A percentile compares a stretch with the other conserved stretches of the same genome.
phyloP scores from a whole-genome alignment of 2,888 invertebrate genomes.

The Linyphia triangularis region DNA sequence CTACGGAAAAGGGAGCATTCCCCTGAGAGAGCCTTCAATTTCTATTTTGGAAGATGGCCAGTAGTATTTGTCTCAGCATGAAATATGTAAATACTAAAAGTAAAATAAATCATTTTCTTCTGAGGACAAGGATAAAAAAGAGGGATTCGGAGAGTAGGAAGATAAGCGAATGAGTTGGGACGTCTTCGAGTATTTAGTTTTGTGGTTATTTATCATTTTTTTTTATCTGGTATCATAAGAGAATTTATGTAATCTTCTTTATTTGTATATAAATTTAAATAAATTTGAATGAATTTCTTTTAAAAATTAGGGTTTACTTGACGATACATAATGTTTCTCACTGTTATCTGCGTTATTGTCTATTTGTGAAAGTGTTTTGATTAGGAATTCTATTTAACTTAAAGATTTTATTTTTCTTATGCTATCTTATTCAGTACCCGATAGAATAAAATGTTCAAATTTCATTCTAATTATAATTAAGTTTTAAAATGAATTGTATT shows the following conservation, averaged over 20 bases:
- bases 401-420: too few species aligned
- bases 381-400: too few species aligned
- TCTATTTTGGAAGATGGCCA: slow-evolving; percentile 49
- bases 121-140: background rate
- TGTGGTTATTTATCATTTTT: background rate
- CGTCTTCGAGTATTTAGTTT: background rate
- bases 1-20: slow-evolving; percentile 4
- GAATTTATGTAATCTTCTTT: too few species aligned
- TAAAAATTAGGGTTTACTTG: background rate
- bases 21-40: slow-evolving; percentile 31
- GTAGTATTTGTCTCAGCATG: slow-evolving; percentile 38
- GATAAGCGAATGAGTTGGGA: background rate
- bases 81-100: slow-evolving; percentile 53
- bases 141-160: background rate
- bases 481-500: too few species aligned
- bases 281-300: background rate
- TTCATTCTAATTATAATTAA: too few species aligned
- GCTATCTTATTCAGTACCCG: too few species aligned
- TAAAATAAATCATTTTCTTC: slow-evolving; percentile 39
- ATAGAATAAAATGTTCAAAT: too few species aligned
- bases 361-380: too few species aligned
- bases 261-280: background rate
- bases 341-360: background rate
- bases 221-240: background rate
- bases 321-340: background rate